phyloP scores from a whole-genome alignment of 2,888 invertebrate genomes.

The Drosophila incognita region DNA sequence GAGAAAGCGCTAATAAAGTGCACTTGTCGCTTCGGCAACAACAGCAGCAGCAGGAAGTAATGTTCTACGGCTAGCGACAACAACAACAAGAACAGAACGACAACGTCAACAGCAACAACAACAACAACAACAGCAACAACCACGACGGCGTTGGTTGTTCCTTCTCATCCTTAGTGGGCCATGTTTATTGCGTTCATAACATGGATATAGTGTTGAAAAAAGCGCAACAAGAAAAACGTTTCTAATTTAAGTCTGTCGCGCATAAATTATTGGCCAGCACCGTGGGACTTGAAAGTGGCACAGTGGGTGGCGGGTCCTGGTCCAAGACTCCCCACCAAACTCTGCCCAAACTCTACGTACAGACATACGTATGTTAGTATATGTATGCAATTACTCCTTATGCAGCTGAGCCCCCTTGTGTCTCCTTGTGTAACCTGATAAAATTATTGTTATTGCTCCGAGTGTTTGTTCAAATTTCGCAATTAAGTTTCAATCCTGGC shows the following conservation, averaged over 20 bases:
- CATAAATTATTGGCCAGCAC: constrained; percentile 58
- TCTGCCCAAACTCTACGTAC: background rate
- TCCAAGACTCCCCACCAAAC: background rate
- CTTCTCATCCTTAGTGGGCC: constrained; percentile 6
- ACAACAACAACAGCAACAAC: background rate
- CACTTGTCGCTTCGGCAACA: constrained; percentile 58
- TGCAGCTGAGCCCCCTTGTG: background rate
- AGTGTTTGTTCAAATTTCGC: constrained; percentile 68
- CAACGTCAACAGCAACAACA: background rate
- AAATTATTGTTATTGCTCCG: constrained; percentile 72
- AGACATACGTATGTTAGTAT: background rate
- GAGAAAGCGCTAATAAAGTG: constrained; percentile 68
- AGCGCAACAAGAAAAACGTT: constrained; percentile 50
- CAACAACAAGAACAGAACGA: constrained; percentile 26
- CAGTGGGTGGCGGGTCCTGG: background rate
- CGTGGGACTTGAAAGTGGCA: constrained; percentile 39
- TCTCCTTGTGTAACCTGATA: constrained; percentile 40
- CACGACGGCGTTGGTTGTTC: background rate
- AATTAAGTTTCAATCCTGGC: constrained; percentile 65
- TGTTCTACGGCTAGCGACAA: background rate
- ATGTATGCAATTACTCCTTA: constrained; percentile 10
- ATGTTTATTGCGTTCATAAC: constrained; percentile 47
- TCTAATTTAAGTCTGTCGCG: constrained; percentile 69
- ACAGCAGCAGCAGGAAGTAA: constrained; percentile 20
- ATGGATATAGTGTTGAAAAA: constrained; percentile 26